These are phyloP conservation scores for Lycorma delicatula DNA, from an alignment of 1,140 invertebrate species.

Conservation along the genomic window DNA sequence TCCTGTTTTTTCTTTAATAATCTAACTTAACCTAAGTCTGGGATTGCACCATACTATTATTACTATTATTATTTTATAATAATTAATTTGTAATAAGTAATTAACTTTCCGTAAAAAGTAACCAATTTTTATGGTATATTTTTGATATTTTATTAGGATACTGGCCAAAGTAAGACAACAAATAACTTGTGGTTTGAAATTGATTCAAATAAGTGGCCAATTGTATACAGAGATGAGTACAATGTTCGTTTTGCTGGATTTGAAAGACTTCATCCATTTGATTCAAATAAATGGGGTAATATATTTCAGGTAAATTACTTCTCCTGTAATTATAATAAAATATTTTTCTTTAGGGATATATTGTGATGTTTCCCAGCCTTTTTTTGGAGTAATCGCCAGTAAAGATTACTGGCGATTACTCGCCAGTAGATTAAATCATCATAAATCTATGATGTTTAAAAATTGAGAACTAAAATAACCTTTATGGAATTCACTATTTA, in stretches of 20 bases:
- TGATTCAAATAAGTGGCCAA: conserved; percentile 43
- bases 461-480: conserved; percentile 8
- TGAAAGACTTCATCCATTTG: conserved; percentile 81
- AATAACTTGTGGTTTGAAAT: conserved; percentile 13
- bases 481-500: too few species aligned
- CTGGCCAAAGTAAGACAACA: background rate
- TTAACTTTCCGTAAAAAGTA: too few species aligned
- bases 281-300: conserved; percentile 75
- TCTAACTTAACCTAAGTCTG: too few species aligned
- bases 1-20: too few species aligned
- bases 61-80: too few species aligned
- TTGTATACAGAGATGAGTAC: conserved; percentile 68
- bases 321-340: too few species aligned
- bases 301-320: conserved; percentile 51
- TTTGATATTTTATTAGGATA: conserved; percentile 4
- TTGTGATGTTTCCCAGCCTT: background rate
- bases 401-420: background rate
- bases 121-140: too few species aligned
- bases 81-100: too few species aligned
- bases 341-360: background rate
- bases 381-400: background rate
- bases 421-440: conserved; percentile 9
- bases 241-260: conserved; percentile 73
- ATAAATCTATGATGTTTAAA: conserved; percentile 20
- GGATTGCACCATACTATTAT: too few species aligned